Evolutionary conservation across 2,888 invertebrate species (phyloP), one percentile per base, ranked within the genome.

Genomic region (Philaethria dido): DNA sequence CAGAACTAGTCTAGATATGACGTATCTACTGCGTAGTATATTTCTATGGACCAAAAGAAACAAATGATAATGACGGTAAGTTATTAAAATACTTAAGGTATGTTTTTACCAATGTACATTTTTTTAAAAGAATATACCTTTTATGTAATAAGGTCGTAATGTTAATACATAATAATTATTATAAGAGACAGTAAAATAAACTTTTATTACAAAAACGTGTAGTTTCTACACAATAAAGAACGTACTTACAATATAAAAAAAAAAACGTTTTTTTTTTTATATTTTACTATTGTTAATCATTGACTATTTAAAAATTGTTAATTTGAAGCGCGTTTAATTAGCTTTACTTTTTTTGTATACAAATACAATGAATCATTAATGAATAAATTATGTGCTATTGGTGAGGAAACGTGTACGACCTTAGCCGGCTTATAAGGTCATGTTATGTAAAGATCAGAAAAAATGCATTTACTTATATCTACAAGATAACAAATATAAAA

Each of bases 361-460:
- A 59, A 60, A 25, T 45, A 44, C 9, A 45, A 42, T 45, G 11
- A 44, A 18, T 29, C 29, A 29, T 18, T 16, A 45, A 13, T 45
- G 42, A 45, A 60, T 33, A 45, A 45, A 45, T 45, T 45, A 44
- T 8, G 29, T 29, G 14, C 16, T 11, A 25, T 45, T 29, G 45
- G 25, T 29, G 16, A 45, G 45, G 45, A 60, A 60, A 29, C 60
- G 45, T 45, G 44, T 29, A 25, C 16, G 60, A 60, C 60, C 60
- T 60, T 16, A 60, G 4, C n/a, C 16, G 14, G 18, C 18, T 18
- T 45, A 45, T 60, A 45, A 60, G 60, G 45, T 60, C 25, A 33
- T 18, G 3, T 60, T 60, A 60, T 60, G 29, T 60, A 60, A 57
- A 39, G 2, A 42, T 2, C 22, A 60, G 45, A 45, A 60, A 60